Percentiles rank a stretch among this genome's conserved stretches.
These are phyloP conservation scores for Neoascia interrupta DNA, from an alignment of 2,888 invertebrate species.

Conservation along the genomic window DNA sequence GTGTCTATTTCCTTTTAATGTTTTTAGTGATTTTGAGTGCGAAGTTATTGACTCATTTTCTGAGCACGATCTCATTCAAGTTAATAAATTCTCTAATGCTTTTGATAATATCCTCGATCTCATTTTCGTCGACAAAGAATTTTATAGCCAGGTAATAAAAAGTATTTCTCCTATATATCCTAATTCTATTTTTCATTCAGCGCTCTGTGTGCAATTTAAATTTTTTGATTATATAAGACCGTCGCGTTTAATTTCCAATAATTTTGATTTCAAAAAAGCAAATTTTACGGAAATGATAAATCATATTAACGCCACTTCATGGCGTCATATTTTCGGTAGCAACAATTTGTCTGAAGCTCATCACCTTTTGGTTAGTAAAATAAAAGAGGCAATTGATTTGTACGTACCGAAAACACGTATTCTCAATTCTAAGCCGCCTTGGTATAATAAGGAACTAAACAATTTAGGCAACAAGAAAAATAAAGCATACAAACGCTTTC, in stretches of 20 bases:
- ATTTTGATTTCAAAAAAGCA: background rate
- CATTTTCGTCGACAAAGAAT: background rate
- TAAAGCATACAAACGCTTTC: conserved; percentile 5
- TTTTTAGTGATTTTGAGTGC: background rate
- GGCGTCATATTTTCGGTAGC: background rate
- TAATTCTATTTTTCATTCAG: background rate
- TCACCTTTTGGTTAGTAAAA: background rate
- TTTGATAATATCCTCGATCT: background rate
- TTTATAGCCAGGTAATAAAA: background rate
- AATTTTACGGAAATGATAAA: background rate
- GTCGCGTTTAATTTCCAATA: background rate
- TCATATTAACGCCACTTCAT: too few relatives aligned
- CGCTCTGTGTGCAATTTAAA: background rate
- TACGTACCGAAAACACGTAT: background rate
- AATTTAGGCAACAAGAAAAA: background rate
- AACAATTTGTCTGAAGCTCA: background rate
- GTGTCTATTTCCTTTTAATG: background rate
- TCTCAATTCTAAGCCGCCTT: background rate
- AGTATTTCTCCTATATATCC: background rate
- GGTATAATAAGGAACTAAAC: background rate
- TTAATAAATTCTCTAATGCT: too few relatives aligned
- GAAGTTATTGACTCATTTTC: conserved; percentile 9
- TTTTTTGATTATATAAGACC: background rate
- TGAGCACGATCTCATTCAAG: background rate
- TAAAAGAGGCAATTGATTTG: background rate